Percentiles rank a stretch among this genome's conserved stretches.
Evolutionary conservation across 2,113 vertebrate genomes (phyloP).

Genomic region (Gymnobelideus leadbeateri): DNA sequence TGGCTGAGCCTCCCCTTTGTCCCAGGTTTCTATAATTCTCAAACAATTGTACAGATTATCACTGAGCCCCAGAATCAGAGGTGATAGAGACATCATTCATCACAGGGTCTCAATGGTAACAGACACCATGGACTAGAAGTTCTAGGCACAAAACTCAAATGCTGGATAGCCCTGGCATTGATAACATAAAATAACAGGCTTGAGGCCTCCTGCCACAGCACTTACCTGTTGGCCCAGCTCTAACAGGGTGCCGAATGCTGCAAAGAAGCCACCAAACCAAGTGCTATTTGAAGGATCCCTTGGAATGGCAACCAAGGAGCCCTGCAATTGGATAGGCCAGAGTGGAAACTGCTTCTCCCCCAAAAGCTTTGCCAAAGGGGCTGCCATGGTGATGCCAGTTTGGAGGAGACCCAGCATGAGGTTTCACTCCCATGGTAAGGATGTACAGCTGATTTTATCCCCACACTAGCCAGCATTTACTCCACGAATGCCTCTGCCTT

Average conservation of each 20-base stretch:
- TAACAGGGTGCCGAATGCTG: slow-evolving; percentile 29
- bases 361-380: background rate
- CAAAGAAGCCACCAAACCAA: slow-evolving; percentile 38
- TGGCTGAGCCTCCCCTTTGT: slow-evolving; percentile 14
- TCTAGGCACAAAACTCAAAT: slow-evolving; percentile 11
- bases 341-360: background rate
- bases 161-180: background rate
- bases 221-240: background rate
- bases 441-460: background rate
- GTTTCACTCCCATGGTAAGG: background rate
- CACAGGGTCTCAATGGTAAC: background rate
- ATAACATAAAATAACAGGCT: slow-evolving; percentile 12
- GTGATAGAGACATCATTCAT: slow-evolving; percentile 14
- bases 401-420: background rate
- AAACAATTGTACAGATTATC: background rate
- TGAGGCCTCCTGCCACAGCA: background rate
- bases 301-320: slow-evolving; percentile 47
- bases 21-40: slow-evolving; percentile 14
- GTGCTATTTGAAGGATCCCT: slow-evolving; percentile 1
- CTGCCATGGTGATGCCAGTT: background rate
- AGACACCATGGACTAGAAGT: slow-evolving; percentile 18
- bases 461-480: background rate
- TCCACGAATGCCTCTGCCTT: background rate
- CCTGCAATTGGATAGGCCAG: background rate
- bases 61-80: background rate